Conservation (phyloP, 2,888 invertebrate species). For the Melikaiella ostensackeni region DNA sequence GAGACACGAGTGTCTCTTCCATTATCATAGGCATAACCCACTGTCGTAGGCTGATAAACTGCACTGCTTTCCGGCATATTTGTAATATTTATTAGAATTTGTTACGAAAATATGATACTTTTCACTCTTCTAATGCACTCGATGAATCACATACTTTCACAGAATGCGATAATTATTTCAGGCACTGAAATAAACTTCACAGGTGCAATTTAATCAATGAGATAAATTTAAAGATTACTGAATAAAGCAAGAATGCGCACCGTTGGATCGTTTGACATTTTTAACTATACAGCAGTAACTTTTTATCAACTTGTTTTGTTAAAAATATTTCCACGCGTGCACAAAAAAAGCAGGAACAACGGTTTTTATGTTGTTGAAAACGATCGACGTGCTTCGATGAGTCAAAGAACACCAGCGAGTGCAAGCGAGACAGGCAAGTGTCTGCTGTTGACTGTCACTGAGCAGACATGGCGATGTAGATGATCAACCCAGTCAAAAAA, state of each 20-base stretch:
- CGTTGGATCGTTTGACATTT: background rate
- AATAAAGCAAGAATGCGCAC: background rate
- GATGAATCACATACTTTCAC: slow-evolving; percentile 11
- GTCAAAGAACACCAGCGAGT: no score
- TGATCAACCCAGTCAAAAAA: no score
- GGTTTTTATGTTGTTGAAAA: slow-evolving; percentile 19
- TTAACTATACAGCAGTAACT: background rate
- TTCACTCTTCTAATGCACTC: background rate
- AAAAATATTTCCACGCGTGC: background rate
- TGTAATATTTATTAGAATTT: slow-evolving; percentile 5
- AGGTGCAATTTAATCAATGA: slow-evolving; percentile 31
- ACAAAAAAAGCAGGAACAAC: slow-evolving; percentile 11
- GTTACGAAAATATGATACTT: background rate
- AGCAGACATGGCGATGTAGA: no score
- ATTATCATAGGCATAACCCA: slow-evolving; percentile 73
- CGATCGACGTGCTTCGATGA: no score
- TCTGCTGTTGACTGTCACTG: no score
- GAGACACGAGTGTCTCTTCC: slow-evolving; percentile 66
- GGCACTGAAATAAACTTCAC: slow-evolving; percentile 13
- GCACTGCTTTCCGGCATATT: slow-evolving; percentile 74
- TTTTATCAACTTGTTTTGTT: background rate
- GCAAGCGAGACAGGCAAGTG: no score
- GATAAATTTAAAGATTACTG: slow-evolving; percentile 23
- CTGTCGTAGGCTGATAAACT: slow-evolving; percentile 75
- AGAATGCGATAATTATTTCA: slow-evolving; percentile 20